These are phyloP conservation scores for Artibeus lituratus DNA, from an alignment of 2,797 vertebrate genomes.

Conservation along the genomic window DNA sequence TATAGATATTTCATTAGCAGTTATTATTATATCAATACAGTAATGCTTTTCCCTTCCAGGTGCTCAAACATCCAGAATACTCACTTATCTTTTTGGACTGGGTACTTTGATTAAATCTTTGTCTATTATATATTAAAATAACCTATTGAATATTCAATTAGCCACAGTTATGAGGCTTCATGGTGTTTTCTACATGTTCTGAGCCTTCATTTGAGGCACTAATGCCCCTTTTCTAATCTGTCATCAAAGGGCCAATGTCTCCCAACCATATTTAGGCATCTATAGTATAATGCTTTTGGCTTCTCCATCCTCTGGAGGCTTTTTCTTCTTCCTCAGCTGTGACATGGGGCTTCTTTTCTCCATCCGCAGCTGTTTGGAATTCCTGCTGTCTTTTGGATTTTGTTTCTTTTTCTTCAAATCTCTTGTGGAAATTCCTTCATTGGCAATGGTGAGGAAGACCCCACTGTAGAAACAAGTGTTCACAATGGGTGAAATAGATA, in stretches of 20 bases:
- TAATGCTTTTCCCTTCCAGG: conserved; percentile 45
- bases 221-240: neutral
- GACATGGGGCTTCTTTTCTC: neutral
- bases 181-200: neutral
- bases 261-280: neutral
- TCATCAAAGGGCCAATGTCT: neutral
- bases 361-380: neutral
- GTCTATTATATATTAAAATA: conserved; percentile 56
- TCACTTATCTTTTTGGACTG: conserved; percentile 47
- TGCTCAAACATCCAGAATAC: conserved; percentile 53
- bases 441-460: neutral
- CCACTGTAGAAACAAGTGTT: neutral
- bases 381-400: neutral
- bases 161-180: conserved; percentile 2
- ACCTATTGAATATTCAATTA: conserved; percentile 56
- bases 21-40: conserved; percentile 61
- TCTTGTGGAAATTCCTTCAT: neutral
- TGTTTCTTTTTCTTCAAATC: neutral
- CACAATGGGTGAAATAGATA: neutral
- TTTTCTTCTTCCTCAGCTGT: neutral
- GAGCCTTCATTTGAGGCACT: neutral
- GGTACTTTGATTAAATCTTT: conserved; percentile 58
- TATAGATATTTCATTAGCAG: conserved; percentile 65
- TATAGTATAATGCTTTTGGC: neutral
- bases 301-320: neutral